Evolutionary conservation across 2,113 vertebrate species (phyloP).

Genomic region (Dasypus novemcinctus): DNA sequence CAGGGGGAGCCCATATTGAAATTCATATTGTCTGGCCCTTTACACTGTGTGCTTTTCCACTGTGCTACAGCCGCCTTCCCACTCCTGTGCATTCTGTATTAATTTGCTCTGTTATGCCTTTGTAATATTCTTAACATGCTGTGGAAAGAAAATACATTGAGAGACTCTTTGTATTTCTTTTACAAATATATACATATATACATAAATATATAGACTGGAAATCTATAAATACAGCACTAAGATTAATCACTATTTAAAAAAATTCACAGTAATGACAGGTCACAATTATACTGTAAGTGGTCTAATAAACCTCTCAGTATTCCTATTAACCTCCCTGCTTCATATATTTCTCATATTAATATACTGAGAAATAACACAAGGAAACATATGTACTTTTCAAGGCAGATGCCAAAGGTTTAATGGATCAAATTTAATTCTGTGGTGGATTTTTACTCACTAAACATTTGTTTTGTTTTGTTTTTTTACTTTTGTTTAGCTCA

Average conservation of each 20-base stretch:
- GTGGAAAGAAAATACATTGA: background rate
- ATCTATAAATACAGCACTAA: conserved; percentile 26
- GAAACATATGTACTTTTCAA: conserved; percentile 33
- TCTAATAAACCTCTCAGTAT: conserved; percentile 24
- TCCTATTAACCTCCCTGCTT: conserved; percentile 42
- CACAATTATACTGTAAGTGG: conserved; percentile 36
- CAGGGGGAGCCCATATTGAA: background rate
- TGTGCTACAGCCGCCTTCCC: background rate
- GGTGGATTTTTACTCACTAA: conserved; percentile 32
- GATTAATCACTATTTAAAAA: conserved; percentile 50
- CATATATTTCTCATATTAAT: background rate
- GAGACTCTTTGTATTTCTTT: background rate
- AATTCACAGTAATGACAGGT: background rate
- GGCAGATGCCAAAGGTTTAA: conserved; percentile 38
- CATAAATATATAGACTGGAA: conserved; percentile 14
- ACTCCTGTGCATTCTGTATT: background rate
- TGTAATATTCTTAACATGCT: background rate
- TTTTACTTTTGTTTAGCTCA: background rate
- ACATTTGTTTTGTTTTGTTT: background rate
- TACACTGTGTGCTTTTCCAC: background rate
- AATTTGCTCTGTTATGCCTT: background rate
- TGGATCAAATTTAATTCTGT: conserved; percentile 26
- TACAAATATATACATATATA: background rate
- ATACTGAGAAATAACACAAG: conserved; percentile 40
- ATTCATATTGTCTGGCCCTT: background rate